These are phyloP conservation scores for Malthinus flaveolus DNA, from an alignment of 2,888 invertebrate species.

Conservation along the genomic window DNA sequence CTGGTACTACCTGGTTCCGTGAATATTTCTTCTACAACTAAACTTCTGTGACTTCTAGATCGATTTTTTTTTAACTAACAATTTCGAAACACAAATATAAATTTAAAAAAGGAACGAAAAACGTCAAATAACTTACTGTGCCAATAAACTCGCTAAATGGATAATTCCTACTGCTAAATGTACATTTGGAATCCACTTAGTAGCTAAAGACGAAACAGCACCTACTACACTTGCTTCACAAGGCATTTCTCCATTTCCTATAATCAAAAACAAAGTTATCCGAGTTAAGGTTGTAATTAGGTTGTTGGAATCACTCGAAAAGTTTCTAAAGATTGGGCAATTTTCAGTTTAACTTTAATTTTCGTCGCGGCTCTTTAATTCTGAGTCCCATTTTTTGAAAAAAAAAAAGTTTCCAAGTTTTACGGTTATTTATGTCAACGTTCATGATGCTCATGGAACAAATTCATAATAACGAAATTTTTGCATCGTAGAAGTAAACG, in stretches of 20 bases:
- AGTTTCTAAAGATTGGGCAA: too few relatives aligned
- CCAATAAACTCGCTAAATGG: conserved; percentile 37
- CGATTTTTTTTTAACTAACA: conserved; percentile 18
- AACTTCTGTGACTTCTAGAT: conserved; percentile 21
- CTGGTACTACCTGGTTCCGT: conserved; percentile 36
- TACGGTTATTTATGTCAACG: too few relatives aligned
- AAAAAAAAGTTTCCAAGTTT: too few relatives aligned
- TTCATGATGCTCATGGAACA: too few relatives aligned
- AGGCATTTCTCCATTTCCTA: conserved; percentile 51
- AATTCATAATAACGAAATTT: too few relatives aligned
- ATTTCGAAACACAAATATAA: conserved; percentile 5
- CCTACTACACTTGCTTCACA: conserved; percentile 45
- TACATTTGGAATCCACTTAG: conserved; percentile 13
- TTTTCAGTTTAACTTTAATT: too few relatives aligned
- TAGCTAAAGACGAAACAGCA: conserved; percentile 34
- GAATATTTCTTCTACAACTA: conserved; percentile 28
- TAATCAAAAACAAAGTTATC: conserved; percentile 17
- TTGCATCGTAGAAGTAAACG: too few relatives aligned
- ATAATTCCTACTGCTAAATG: conserved; percentile 32
- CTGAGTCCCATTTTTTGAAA: too few relatives aligned
- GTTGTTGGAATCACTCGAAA: too few relatives aligned
- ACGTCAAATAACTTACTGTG: conserved; percentile 36
- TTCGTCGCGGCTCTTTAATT: too few relatives aligned
- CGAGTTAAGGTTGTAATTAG: too few relatives aligned
- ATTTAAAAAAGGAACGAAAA: not conserved